Conservation (phyloP, 2,113 vertebrate species). For the Sinocyclocheilus rhinocerous region DNA sequence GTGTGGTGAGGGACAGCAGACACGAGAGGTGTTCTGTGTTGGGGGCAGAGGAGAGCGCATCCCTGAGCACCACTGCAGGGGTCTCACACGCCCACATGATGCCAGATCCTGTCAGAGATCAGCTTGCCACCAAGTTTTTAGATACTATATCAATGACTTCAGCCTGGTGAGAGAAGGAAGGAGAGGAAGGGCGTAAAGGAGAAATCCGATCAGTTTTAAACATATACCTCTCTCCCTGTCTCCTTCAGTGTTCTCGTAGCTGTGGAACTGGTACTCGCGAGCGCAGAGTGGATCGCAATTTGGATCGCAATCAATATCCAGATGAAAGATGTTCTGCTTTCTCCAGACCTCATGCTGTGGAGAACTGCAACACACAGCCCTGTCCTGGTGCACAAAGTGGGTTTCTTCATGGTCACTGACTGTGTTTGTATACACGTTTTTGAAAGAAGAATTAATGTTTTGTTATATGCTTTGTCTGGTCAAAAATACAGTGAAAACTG, state of each 20-base stretch:
- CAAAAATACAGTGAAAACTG: neutral
- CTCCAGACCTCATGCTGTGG: slow-evolving; percentile 74
- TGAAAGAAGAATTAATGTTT: neutral
- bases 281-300: slow-evolving; percentile 82
- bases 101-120: slow-evolving; percentile 78
- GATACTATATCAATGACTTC: slow-evolving; percentile 77
- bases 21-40: slow-evolving; percentile 79
- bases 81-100: slow-evolving; percentile 68
- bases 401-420: slow-evolving; percentile 36
- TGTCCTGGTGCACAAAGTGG: slow-evolving; percentile 83
- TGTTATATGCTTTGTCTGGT: neutral
- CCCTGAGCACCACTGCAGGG: slow-evolving; percentile 74
- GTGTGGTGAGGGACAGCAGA: slow-evolving; percentile 88
- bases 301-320: slow-evolving; percentile 73
- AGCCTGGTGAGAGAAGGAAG: slow-evolving; percentile 61
- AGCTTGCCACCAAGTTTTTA: slow-evolving; percentile 75
- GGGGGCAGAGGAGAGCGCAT: slow-evolving; percentile 70
- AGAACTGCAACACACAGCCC: slow-evolving; percentile 84
- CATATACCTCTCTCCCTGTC: neutral
- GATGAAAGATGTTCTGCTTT: slow-evolving; percentile 74
- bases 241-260: slow-evolving; percentile 84
- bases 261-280: slow-evolving; percentile 82
- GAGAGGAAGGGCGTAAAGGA: neutral
- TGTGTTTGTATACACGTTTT: neutral
- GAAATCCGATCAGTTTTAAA: neutral